These are phyloP conservation scores for Clarias platycephalus DNA, from an alignment of 2,797 vertebrate species.

Conservation along the genomic window DNA sequence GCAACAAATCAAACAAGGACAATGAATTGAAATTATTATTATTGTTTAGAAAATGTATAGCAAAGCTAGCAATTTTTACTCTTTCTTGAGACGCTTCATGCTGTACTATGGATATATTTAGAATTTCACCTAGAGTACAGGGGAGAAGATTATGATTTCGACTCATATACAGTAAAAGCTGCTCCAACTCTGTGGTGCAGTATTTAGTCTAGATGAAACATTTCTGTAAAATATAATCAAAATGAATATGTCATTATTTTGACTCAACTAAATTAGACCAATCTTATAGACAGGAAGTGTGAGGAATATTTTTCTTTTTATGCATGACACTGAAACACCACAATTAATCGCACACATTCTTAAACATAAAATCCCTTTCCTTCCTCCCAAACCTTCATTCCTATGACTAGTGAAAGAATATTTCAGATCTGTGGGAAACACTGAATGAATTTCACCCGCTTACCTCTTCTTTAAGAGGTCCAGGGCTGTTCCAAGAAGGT, in stretches of 20 bases:
- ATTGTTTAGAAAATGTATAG: not conserved
- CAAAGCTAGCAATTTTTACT: not conserved
- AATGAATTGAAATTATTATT: not conserved
- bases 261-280: not conserved
- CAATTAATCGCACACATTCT: not conserved
- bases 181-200: not conserved
- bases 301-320: not conserved
- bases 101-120: slow-evolving; percentile 1
- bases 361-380: not conserved
- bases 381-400: not conserved
- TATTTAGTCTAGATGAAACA: not conserved
- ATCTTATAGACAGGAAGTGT: not conserved
- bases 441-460: slow-evolving; percentile 42
- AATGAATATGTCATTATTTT: not conserved
- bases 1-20: not conserved
- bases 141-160: not conserved
- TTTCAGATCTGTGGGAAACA: not conserved
- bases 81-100: not conserved
- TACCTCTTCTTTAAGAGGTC: slow-evolving; percentile 93
- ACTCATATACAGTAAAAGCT: not conserved
- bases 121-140: not conserved
- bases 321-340: not conserved
- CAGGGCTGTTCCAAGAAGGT: slow-evolving; percentile 84
- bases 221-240: not conserved
- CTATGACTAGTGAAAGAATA: not conserved